Conservation (phyloP, 2,797 vertebrate genomes). For the Pempheris klunzingeri region DNA sequence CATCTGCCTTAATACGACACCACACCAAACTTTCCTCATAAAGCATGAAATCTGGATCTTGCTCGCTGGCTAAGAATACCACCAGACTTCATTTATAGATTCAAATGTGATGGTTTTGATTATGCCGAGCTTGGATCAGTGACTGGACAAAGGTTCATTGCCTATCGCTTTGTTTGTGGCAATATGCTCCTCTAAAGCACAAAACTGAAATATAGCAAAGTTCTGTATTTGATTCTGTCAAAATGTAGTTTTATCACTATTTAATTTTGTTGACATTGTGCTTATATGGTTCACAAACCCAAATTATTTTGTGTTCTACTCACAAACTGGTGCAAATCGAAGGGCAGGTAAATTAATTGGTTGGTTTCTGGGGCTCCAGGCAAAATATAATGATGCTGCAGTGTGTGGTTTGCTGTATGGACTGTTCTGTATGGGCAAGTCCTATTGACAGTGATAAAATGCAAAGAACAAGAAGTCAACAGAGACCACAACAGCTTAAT, state of each 20-base stretch:
- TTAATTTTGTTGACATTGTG: not conserved
- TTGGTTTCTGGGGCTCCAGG: not conserved
- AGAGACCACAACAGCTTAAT: not conserved
- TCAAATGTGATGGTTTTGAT: not conserved
- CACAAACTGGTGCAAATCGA: not conserved
- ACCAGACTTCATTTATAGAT: not conserved
- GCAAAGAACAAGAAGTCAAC: not conserved
- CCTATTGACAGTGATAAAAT: not conserved
- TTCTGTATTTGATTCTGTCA: not conserved
- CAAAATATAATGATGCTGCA: constrained; percentile 1
- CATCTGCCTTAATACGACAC: not conserved
- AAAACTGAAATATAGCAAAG: not conserved
- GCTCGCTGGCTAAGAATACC: not conserved
- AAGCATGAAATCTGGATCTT: not conserved
- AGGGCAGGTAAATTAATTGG: not conserved
- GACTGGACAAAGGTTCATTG: not conserved
- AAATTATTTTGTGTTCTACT: not conserved
- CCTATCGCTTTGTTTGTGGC: not conserved
- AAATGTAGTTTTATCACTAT: not conserved
- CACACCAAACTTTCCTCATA: not conserved
- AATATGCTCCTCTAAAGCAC: not conserved
- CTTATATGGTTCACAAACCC: not conserved
- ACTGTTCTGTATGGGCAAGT: not conserved
- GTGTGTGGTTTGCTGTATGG: not conserved
- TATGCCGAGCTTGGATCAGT: not conserved